Evolutionary conservation across 37 sponge, comb jelly and placozoan species (phyloP).

Genomic region (Chondrosia reniformis): DNA sequence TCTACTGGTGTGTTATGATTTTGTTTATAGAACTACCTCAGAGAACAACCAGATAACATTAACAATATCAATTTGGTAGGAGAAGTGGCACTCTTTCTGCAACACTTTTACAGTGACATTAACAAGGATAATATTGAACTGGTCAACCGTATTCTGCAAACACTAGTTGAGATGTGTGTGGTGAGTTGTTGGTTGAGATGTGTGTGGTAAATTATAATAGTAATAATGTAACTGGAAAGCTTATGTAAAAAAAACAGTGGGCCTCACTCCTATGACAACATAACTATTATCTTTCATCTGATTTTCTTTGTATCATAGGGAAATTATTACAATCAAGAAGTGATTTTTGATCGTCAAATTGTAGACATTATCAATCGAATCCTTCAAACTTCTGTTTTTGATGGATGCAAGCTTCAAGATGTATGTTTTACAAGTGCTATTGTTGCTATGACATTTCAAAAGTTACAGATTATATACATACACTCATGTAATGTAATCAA

Average conservation of each 20-base stretch:
- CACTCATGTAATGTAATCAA: not conserved
- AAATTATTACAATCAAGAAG: slow-evolving; percentile 59
- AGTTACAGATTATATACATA: not conserved
- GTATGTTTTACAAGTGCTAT: not conserved
- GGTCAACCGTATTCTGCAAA: slow-evolving; percentile 53
- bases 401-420: not conserved
- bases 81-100: slow-evolving; percentile 42
- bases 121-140: slow-evolving; percentile 55
- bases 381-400: slow-evolving; percentile 9
- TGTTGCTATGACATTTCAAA: not conserved
- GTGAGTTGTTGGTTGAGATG: too few relatives aligned
- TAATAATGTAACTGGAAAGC: too few relatives aligned
- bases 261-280: too few relatives aligned
- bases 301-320: slow-evolving; percentile 23
- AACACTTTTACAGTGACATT: slow-evolving; percentile 58
- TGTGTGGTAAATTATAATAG: too few relatives aligned
- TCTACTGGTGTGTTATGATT: too few relatives aligned
- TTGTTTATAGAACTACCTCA: slow-evolving; percentile 48
- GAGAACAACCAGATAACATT: slow-evolving; percentile 76
- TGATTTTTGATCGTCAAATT: slow-evolving; percentile 58
- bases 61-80: slow-evolving; percentile 60
- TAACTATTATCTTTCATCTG: not conserved
- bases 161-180: slow-evolving; percentile 63
- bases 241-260: too few relatives aligned
- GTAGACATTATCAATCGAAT: slow-evolving; percentile 58